These are phyloP conservation scores for Microcaecilia unicolor DNA, from an alignment of 2,797 vertebrate genomes.

Conservation along the genomic window DNA sequence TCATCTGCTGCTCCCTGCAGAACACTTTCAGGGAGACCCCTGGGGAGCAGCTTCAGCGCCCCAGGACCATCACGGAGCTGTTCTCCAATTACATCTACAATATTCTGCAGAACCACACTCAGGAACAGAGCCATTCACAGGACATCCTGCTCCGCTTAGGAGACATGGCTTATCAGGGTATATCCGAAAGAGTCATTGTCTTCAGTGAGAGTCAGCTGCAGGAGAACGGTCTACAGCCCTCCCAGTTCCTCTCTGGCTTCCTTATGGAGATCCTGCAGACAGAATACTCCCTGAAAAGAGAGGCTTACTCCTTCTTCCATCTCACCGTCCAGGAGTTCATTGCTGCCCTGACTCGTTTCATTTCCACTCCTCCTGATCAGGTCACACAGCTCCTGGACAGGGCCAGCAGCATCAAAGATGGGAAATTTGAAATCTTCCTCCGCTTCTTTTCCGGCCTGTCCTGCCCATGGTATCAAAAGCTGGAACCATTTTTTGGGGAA, in stretches of 20 bases:
- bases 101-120: conserved; percentile 23
- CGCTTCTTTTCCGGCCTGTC: conserved; percentile 54
- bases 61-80: conserved; percentile 52
- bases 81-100: conserved; percentile 26
- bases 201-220: conserved; percentile 27
- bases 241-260: conserved; percentile 9
- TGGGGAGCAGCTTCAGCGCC: conserved; percentile 12
- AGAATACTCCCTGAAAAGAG: conserved; percentile 1
- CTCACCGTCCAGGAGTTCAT: conserved; percentile 50
- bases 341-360: conserved; percentile 41
- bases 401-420: not conserved
- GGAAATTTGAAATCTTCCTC: conserved; percentile 23
- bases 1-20: conserved; percentile 43
- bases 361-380: conserved; percentile 11
- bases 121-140: not conserved
- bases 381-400: conserved; percentile 17
- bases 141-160: conserved; percentile 36
- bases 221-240: conserved; percentile 19
- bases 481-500: conserved; percentile 35
- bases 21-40: conserved; percentile 13
- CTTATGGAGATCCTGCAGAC: conserved; percentile 27
- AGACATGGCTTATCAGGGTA: conserved; percentile 37
- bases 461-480: conserved; percentile 23
- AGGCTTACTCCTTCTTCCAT: conserved; percentile 45
- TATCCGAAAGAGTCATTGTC: not conserved